Conservation (phyloP, 1,140 invertebrate genomes). For the Euwallacea fornicatus region DNA sequence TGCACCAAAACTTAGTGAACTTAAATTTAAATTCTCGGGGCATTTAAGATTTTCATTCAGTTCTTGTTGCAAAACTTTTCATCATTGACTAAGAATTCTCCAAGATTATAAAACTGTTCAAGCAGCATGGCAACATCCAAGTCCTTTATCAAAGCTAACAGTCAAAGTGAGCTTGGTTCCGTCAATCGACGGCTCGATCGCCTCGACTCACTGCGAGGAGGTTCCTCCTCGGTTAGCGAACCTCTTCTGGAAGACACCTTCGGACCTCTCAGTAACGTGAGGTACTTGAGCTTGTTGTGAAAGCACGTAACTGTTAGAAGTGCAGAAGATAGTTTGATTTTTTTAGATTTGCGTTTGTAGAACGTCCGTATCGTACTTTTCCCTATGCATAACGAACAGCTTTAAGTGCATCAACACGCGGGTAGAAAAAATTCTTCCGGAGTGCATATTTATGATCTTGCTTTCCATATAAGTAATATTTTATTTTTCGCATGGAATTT, state of each 20-base stretch:
- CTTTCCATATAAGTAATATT: background rate
- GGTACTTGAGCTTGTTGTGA: slow-evolving; percentile 53
- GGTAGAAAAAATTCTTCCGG: too few relatives aligned
- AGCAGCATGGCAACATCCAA: slow-evolving; percentile 70
- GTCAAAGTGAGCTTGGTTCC: slow-evolving; percentile 73
- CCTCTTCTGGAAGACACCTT: slow-evolving; percentile 79
- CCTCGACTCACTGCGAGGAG: slow-evolving; percentile 69
- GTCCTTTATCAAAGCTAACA: slow-evolving; percentile 89
- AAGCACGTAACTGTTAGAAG: too few relatives aligned
- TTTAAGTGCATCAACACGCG: too few relatives aligned
- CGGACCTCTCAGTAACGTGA: slow-evolving; percentile 86
- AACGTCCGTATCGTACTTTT: too few relatives aligned
- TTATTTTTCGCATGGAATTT: slow-evolving; percentile 4
- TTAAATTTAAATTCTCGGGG: background rate
- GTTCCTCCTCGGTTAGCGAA: slow-evolving; percentile 63
- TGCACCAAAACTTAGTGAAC: too few relatives aligned
- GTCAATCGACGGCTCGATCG: slow-evolving; percentile 63
- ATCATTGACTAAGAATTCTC: too few relatives aligned
- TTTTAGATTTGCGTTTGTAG: too few relatives aligned
- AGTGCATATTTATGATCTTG: background rate
- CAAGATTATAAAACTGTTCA: slow-evolving; percentile 7
- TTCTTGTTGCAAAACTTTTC: background rate
- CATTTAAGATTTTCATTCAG: background rate
- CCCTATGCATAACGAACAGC: too few relatives aligned
- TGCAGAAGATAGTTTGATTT: too few relatives aligned